A percentile compares a stretch with the other conserved stretches of the same genome.
Conservation (phyloP, 2,113 vertebrate species). For the Scomber japonicus region DNA sequence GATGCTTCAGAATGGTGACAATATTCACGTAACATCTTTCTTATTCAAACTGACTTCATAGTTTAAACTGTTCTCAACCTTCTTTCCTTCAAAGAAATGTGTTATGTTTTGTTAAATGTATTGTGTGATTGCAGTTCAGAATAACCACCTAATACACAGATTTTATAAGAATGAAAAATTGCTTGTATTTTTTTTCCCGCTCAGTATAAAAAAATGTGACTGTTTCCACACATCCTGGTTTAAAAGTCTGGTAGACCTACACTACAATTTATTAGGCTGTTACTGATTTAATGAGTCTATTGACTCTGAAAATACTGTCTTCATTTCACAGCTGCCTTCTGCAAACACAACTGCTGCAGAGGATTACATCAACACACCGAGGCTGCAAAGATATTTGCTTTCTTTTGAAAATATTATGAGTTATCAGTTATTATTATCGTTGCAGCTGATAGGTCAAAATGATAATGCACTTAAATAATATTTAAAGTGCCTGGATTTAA, state of each 20-base stretch:
- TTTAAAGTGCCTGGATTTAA: neutral
- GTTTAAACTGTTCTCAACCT: too few relatives aligned
- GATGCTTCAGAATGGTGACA: neutral
- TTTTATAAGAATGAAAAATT: too few relatives aligned
- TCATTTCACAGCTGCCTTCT: conserved; percentile 23
- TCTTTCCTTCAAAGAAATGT: neutral
- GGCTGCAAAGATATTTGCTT: neutral
- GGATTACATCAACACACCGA: neutral
- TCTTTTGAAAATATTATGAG: neutral
- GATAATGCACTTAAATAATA: neutral
- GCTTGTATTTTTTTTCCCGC: too few relatives aligned
- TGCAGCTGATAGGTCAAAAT: neutral
- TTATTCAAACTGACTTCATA: too few relatives aligned
- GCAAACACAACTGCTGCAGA: conserved; percentile 12
- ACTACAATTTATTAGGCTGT: neutral
- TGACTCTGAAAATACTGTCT: conserved; percentile 21
- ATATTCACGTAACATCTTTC: too few relatives aligned
- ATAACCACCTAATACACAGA: too few relatives aligned
- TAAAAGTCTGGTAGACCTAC: neutral
- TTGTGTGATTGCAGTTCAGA: too few relatives aligned
- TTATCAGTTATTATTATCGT: neutral
- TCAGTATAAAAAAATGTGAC: conserved; percentile 1
- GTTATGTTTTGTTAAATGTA: too few relatives aligned
- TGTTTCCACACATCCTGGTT: neutral
- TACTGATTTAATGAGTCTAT: conserved; percentile 31